These are phyloP conservation scores for Piprites chloris DNA, from an alignment of 2,113 vertebrate species.

Conservation along the genomic window DNA sequence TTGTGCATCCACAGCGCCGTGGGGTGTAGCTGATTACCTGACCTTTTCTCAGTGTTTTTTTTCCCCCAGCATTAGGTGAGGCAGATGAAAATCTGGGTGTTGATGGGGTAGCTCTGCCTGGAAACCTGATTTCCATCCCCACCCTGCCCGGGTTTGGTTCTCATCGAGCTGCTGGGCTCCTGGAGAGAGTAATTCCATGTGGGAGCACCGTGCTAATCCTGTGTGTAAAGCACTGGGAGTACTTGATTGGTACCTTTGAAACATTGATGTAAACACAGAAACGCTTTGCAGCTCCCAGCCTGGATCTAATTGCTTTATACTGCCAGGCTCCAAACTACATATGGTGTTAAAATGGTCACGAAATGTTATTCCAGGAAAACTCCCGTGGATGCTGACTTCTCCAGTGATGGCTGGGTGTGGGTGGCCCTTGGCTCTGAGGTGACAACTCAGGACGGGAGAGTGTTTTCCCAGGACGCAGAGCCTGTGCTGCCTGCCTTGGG, in stretches of 20 bases:
- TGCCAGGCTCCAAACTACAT: background rate
- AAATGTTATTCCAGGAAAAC: background rate
- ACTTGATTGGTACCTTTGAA: background rate
- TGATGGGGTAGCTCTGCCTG: background rate
- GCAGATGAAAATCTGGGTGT: background rate
- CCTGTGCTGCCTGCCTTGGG: background rate
- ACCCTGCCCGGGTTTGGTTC: fast-evolving
- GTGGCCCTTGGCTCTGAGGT: background rate
- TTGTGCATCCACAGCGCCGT: background rate
- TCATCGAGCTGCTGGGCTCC: background rate
- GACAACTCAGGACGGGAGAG: background rate
- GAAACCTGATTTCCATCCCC: background rate
- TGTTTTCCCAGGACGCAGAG: background rate
- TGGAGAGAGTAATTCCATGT: background rate
- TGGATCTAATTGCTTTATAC: background rate
- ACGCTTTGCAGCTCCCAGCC: background rate
- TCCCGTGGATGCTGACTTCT: background rate
- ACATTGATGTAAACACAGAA: background rate
- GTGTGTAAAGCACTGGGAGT: background rate
- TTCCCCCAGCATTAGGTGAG: background rate
- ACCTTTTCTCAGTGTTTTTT: background rate
- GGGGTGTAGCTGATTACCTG: background rate
- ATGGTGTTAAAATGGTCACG: background rate
- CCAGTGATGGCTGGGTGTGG: background rate
- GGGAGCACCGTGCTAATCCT: background rate